These are phyloP conservation scores for Corythoichthys haematopterus DNA, from an alignment of 2,113 vertebrate species.

Conservation along the genomic window DNA sequence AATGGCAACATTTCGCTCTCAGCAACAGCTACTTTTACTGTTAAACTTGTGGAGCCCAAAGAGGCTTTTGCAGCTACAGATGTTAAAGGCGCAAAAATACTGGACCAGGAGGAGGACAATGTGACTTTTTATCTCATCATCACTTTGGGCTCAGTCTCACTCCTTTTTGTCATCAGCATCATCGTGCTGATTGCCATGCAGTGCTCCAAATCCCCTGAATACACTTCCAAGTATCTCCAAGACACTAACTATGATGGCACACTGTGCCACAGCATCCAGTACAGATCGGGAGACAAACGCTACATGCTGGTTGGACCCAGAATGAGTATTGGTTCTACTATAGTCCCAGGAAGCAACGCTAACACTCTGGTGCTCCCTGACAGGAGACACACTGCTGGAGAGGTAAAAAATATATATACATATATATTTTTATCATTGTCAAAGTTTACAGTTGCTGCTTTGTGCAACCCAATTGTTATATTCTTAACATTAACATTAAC, in stretches of 20 bases:
- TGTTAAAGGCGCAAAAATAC: constrained; percentile 29
- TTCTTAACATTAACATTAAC: too few relatives aligned
- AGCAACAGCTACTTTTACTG: constrained; percentile 58
- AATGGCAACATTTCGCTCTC: constrained; percentile 62
- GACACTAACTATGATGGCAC: constrained; percentile 50
- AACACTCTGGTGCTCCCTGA: constrained; percentile 53
- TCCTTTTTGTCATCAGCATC: constrained; percentile 58
- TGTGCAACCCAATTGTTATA: background rate
- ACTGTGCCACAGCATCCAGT: constrained; percentile 3
- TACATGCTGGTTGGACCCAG: constrained; percentile 64
- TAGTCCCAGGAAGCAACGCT: constrained; percentile 49
- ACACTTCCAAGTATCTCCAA: constrained; percentile 43
- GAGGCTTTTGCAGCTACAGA: constrained; percentile 62
- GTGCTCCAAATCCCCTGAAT: constrained; percentile 47
- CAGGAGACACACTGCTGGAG: constrained; percentile 27
- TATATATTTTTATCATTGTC: background rate
- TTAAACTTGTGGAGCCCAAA: constrained; percentile 60
- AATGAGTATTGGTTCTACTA: constrained; percentile 55
- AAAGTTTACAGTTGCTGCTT: background rate
- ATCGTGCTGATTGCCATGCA: constrained; percentile 52
- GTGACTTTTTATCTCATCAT: constrained; percentile 60
- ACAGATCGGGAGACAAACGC: constrained; percentile 56
- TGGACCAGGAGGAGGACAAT: constrained; percentile 35
- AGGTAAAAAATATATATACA: constrained; percentile 3
- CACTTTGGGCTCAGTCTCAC: constrained; percentile 52